These are phyloP conservation scores for Gymnarchus niloticus DNA, from an alignment of 2,113 vertebrate species.

Conservation along the genomic window DNA sequence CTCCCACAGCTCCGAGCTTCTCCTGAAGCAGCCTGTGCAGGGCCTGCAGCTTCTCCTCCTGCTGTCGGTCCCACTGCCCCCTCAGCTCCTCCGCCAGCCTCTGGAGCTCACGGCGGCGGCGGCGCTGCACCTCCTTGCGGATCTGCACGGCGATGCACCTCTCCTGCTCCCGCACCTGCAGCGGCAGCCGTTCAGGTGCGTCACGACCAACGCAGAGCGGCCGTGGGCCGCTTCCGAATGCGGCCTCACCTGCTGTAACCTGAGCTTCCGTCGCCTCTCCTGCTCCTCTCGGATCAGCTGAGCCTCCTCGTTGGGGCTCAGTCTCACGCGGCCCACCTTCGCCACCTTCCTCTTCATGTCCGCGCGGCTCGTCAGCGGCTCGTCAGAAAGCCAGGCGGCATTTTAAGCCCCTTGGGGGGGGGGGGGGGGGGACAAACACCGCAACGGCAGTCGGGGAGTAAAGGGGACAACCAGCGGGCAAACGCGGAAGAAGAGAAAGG, in stretches of 20 bases:
- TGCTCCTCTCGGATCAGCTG: slow-evolving; percentile 77
- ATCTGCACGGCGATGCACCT: slow-evolving; percentile 74
- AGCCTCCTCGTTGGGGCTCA: slow-evolving; percentile 90
- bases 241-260: slow-evolving; percentile 77
- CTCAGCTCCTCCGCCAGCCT: slow-evolving; percentile 68
- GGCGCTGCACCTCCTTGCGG: slow-evolving; percentile 73
- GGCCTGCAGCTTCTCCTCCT: slow-evolving; percentile 65
- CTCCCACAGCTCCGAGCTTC: slow-evolving; percentile 71
- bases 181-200: neutral
- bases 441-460: neutral
- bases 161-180: slow-evolving; percentile 89
- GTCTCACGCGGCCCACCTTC: slow-evolving; percentile 54
- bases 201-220: too few species aligned
- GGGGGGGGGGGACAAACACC: neutral
- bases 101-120: slow-evolving; percentile 63
- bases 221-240: neutral
- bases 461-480: neutral
- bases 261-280: slow-evolving; percentile 79
- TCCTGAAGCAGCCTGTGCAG: slow-evolving; percentile 74
- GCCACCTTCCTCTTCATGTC: slow-evolving; percentile 75
- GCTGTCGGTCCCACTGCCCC: slow-evolving; percentile 72
- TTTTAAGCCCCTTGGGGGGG: neutral
- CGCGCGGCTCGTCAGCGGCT: neutral
- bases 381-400: neutral
- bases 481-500: neutral